These are phyloP conservation scores for Drosophila tristis DNA, from an alignment of 1,140 invertebrate species.

Conservation along the genomic window DNA sequence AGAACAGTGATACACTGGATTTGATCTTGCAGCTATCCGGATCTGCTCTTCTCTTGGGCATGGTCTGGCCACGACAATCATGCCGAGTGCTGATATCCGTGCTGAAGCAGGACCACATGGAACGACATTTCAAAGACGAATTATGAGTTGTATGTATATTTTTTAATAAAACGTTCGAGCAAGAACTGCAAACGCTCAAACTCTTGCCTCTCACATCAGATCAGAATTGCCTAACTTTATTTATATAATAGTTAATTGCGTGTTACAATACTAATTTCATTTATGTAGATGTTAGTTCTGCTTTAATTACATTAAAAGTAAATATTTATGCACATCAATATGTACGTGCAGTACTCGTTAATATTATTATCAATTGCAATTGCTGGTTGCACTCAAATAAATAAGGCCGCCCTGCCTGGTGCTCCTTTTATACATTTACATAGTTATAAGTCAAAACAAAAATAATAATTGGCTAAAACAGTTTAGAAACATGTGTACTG, in stretches of 20 bases:
- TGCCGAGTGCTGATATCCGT: conserved; percentile 41
- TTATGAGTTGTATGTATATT: conserved; percentile 56
- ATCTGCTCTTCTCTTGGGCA: conserved; percentile 31
- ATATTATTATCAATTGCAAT: conserved; percentile 76
- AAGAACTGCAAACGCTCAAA: conserved; percentile 59
- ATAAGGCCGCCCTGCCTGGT: conserved; percentile 1
- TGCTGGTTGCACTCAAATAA: conserved; percentile 45
- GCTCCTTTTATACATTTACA: conserved; percentile 44
- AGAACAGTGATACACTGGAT: neutral
- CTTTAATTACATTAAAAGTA: conserved; percentile 79
- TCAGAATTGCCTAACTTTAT: conserved; percentile 76
- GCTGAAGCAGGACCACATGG: conserved; percentile 43
- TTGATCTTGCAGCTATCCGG: conserved; percentile 32
- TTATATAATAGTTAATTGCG: conserved; percentile 72
- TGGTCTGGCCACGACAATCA: conserved; percentile 37
- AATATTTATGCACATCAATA: conserved; percentile 64
- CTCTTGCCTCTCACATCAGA: conserved; percentile 52
- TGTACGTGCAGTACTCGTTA: conserved; percentile 54
- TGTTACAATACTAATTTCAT: conserved; percentile 80
- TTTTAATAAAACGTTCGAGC: conserved; percentile 62
- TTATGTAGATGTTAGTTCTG: conserved; percentile 53
- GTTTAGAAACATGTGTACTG: conserved; percentile 14
- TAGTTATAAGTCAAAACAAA: conserved; percentile 37
- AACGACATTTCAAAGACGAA: conserved; percentile 54
- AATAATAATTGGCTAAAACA: conserved; percentile 23